Evolutionary conservation across 2,888 invertebrate species (phyloP), one percentile per base, ranked within the genome.

Genomic region (Epirrita christyi): DNA sequence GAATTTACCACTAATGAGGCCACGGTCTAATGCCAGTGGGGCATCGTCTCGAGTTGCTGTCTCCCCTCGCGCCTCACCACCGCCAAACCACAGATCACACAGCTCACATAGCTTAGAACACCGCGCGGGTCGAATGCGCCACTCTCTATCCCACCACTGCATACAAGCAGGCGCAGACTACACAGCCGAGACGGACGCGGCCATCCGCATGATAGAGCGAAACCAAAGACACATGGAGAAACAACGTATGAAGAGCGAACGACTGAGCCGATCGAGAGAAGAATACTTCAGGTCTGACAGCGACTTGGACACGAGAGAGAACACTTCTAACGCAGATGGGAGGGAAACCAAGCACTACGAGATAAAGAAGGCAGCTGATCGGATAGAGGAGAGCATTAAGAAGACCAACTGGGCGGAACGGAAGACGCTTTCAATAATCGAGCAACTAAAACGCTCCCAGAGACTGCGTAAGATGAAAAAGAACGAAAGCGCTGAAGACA

Each of bases 211-310:
- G 87, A 92, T 94, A 71, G 94, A 94, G 71, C 92, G 87, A 83
- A 94, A 92, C 93, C 94, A 81, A 86, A 91, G 81, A 82, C 94
- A 80, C 72, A 87, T 94, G 65, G 94, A 94, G 72, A 93, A 93
- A 70, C 93, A 93, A 69, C 91, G 93, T 38, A 80, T 93, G 46
- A 85, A 84, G 56, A 80, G 81, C 21, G 93, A 92, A 55, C 76
- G 86, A 63, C 66, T 91, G 73, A 73, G 83, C 82, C 61, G 86
- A 45, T 78, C 85, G 10, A 86, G 87, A 37, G 92, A 92, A 14
- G 92, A 93, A 37, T 85, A 83, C 63, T 79, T 91, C 68, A 74
- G 86, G 42, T 88, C 88, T 5, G 88, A 88, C 72, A 83, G 87
- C 73, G 91, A 89, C 51, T 61, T 83, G 43, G 90, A 88, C 59